Conservation (phyloP, 1,140 invertebrate species). For the Meloidogyne exigua region DNA sequence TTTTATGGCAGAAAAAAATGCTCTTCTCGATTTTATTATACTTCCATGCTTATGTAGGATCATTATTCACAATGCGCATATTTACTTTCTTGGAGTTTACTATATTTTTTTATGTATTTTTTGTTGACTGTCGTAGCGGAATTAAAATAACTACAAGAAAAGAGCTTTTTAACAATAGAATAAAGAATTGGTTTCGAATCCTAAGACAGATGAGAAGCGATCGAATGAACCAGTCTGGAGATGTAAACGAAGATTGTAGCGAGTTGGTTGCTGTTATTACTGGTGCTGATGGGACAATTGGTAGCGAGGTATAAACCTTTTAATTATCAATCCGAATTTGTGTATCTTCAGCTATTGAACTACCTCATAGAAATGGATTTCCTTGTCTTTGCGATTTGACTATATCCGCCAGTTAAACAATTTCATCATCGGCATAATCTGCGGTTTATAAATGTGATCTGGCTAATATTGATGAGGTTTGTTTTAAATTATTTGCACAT, state of each 20-base stretch:
- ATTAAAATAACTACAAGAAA: constrained; percentile 15
- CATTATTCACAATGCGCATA: neutral
- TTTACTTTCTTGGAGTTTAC: constrained; percentile 5
- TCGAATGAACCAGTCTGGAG: neutral
- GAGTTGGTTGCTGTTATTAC: constrained; percentile 23
- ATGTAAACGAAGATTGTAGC: neutral
- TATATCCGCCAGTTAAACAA: neutral
- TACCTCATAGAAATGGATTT: constrained; percentile 24
- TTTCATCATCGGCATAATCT: neutral
- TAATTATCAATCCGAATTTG: neutral
- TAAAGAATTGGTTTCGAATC: neutral
- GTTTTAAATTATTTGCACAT: neutral
- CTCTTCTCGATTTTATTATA: neutral
- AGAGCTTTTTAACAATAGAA: neutral
- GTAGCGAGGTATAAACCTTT: neutral
- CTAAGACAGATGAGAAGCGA: neutral
- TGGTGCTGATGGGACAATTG: constrained; percentile 35
- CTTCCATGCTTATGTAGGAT: constrained; percentile 1
- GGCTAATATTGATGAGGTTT: constrained; percentile 4
- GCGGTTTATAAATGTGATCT: constrained; percentile 30
- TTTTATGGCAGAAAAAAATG: neutral
- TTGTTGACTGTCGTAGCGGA: neutral
- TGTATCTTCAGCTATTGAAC: constrained; percentile 9
- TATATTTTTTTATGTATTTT: constrained; percentile 18
- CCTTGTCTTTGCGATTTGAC: constrained; percentile 19